Evolutionary conservation across 2,113 vertebrate species (phyloP).

Genomic region (Struthidea cinerea): DNA sequence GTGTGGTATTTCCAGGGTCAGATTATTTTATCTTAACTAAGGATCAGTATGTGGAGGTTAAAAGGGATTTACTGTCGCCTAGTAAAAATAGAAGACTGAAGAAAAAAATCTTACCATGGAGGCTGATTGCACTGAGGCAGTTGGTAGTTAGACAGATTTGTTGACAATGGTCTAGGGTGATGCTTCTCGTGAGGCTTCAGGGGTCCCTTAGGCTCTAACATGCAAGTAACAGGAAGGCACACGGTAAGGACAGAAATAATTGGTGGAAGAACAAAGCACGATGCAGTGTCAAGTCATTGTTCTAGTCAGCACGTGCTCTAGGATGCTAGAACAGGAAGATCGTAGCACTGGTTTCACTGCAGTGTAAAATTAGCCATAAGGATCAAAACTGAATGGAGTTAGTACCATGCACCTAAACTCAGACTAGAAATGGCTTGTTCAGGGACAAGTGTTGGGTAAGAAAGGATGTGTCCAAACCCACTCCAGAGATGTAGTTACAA

Average conservation of each 20-base stretch:
- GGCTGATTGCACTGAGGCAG: background rate
- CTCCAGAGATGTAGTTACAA: background rate
- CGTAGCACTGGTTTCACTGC: background rate
- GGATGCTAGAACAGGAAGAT: background rate
- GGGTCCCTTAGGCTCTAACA: background rate
- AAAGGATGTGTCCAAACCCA: background rate
- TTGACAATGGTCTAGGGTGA: background rate
- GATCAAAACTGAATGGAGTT: background rate
- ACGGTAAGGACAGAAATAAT: background rate
- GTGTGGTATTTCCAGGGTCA: background rate
- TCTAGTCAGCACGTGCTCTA: background rate
- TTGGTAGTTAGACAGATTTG: background rate
- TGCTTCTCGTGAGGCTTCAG: background rate
- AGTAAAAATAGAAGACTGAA: background rate
- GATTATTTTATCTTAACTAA: background rate
- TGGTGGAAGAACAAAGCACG: background rate
- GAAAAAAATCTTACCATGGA: background rate
- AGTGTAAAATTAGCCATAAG: background rate
- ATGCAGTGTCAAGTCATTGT: background rate
- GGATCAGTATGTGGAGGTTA: background rate
- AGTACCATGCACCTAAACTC: background rate
- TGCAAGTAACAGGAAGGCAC: background rate
- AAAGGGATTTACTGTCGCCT: background rate
- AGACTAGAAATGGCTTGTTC: background rate
- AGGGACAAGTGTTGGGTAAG: background rate